Base-by-base conservation (phyloP, 2,888 invertebrate genomes). In the Drosophila monieri region DNA sequence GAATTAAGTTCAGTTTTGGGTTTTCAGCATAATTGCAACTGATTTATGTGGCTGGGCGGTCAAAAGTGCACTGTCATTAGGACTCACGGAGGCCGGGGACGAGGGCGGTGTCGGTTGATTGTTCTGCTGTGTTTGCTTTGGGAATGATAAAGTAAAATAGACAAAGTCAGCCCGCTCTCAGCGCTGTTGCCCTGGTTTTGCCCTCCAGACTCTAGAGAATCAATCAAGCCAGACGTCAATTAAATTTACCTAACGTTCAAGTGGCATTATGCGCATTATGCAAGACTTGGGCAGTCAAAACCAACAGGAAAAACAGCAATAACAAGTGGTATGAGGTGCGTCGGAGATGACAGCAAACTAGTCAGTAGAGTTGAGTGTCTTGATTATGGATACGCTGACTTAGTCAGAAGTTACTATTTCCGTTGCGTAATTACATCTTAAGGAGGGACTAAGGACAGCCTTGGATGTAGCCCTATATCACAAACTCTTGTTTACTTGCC, bases 1-100 rank as follows among this genome's bases (percentile, higher is more conserved):
- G 78, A 85, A 83, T 84, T 85, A 85, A 85, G 80, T 80, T 80
- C 80, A 84, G 84, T 84, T 84, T 83, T 83, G 78, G 78, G 78
- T 83, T 76, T 83, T 80, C 80, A 80, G 80, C 84, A 83, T 84
- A 80, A 85, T 80, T 85, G 85, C 84, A 84, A 83, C 78, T 77
- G 78, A 85, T 78, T 81, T 75, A 39, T 52, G 23, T 49, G 49
- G 18, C 52, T 35, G 27, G 70, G 58, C 59, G 58, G 51, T 32
- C 69, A 71, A 84, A 80, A 74, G 80, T 84, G 84, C 84, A 83
- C 75, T 78, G 85, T 84, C 84, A 84, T 84, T 83, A 84, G 78
- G 74, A 23, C 25, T 39, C 27, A 9, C 32, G 37, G 37, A 35
- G 32, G 25, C 27, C n/a, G 25, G 25, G 39, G n/a, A n/a, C n/a